Evolutionary conservation across 2,888 invertebrate species (phyloP).

Genomic region (Troides oblongomaculatus): DNA sequence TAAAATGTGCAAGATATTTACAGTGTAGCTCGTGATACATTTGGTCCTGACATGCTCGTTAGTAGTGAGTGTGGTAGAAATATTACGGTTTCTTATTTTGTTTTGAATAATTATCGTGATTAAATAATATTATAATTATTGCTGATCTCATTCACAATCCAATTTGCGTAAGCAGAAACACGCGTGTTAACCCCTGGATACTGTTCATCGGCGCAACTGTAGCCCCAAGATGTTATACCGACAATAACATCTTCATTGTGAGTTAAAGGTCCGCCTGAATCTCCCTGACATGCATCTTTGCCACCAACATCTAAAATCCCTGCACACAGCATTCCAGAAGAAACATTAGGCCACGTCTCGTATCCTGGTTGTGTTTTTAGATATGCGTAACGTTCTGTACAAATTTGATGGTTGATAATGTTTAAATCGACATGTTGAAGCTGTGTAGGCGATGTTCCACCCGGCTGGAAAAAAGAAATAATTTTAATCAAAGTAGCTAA

Average conservation of each 20-base stretch:
- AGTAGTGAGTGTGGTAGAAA: background rate
- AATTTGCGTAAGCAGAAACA: conserved; percentile 47
- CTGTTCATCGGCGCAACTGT: conserved; percentile 60
- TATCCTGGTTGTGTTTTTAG: conserved; percentile 39
- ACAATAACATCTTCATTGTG: conserved; percentile 42
- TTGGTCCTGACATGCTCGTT: no score
- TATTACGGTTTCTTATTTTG: background rate
- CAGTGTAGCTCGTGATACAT: no score
- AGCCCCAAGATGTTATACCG: conserved; percentile 74
- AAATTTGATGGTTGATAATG: conserved; percentile 45
- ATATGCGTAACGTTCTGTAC: conserved; percentile 45
- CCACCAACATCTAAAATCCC: conserved; percentile 49
- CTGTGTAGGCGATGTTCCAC: conserved; percentile 31
- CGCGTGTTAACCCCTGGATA: conserved; percentile 76
- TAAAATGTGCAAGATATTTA: no score
- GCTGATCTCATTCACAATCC: background rate
- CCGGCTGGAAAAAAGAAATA: conserved; percentile 29
- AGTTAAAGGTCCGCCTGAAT: conserved; percentile 40
- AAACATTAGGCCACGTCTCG: conserved; percentile 42
- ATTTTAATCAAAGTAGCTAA: background rate
- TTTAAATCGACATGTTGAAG: conserved; percentile 45
- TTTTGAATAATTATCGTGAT: background rate
- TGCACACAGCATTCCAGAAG: conserved; percentile 52
- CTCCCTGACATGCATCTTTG: conserved; percentile 68
- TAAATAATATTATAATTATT: background rate